phyloP scores from a whole-genome alignment of 2,888 invertebrate genomes.

The Brachynemurus nebulosus region DNA sequence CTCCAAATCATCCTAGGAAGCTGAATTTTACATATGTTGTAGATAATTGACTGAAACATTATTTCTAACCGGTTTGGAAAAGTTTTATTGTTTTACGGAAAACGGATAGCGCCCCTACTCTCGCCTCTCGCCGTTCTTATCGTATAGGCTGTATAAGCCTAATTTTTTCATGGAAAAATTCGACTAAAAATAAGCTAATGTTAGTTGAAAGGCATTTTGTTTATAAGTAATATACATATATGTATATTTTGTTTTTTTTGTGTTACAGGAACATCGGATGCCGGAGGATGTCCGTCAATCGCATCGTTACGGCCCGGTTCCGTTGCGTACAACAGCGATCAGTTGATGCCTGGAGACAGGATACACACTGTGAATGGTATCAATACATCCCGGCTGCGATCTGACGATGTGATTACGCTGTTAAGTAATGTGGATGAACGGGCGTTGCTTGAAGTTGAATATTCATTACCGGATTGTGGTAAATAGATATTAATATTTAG shows the following conservation, averaged over 20 bases:
- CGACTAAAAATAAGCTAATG: background rate
- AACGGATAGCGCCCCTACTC: too few relatives aligned
- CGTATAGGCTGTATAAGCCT: too few relatives aligned
- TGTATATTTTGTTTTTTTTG: background rate
- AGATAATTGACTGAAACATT: too few relatives aligned
- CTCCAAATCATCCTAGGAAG: too few relatives aligned
- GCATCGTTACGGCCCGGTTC: slow-evolving; percentile 55
- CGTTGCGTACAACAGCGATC: slow-evolving; percentile 59
- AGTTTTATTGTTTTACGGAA: too few relatives aligned
- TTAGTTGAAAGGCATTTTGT: background rate
- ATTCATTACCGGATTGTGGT: slow-evolving; percentile 67
- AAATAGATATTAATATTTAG: slow-evolving; percentile 38
- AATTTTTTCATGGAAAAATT: too few relatives aligned
- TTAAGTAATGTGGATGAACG: slow-evolving; percentile 60
- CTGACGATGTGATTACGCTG: slow-evolving; percentile 62
- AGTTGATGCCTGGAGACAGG: slow-evolving; percentile 63
- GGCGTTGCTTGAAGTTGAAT: slow-evolving; percentile 70
- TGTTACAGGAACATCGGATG: slow-evolving; percentile 50
- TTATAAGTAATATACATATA: background rate
- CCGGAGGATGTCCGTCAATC: slow-evolving; percentile 50
- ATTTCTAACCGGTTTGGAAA: too few relatives aligned
- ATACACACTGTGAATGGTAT: slow-evolving; percentile 73
- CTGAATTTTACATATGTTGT: too few relatives aligned
- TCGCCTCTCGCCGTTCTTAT: too few relatives aligned
- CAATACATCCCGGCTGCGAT: slow-evolving; percentile 56